phyloP scores from a whole-genome alignment of 2,797 vertebrate genomes.

The Sebastes minor region DNA sequence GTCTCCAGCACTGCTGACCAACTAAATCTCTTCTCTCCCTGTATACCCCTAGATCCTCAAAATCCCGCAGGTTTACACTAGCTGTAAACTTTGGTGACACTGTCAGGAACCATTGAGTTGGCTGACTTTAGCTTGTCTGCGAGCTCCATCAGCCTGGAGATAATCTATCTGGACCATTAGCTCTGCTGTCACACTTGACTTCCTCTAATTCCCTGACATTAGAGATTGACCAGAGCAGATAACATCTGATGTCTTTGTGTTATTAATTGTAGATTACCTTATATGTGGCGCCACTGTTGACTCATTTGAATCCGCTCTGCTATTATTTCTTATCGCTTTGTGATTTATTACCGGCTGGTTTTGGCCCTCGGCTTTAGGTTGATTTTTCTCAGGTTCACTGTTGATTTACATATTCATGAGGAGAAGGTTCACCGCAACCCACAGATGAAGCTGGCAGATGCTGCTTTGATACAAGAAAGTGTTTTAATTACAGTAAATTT shows the following conservation, averaged over 20 bases:
- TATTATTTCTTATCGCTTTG: conserved; percentile 59
- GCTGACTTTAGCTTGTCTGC: conserved; percentile 42
- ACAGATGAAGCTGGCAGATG: conserved; percentile 65
- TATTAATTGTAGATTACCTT: conserved; percentile 71
- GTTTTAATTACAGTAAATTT: conserved; percentile 66
- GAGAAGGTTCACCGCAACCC: conserved; percentile 52
- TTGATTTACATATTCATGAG: conserved; percentile 72
- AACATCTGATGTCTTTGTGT: conserved; percentile 59
- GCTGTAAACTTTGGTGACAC: conserved; percentile 43
- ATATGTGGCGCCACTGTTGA: conserved; percentile 50
- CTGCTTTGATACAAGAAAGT: conserved; percentile 62
- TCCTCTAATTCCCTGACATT: conserved; percentile 62
- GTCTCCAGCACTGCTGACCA: conserved; percentile 4
- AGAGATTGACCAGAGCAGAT: conserved; percentile 60
- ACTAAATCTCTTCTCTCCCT: conserved; percentile 28
- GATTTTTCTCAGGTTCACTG: conserved; percentile 56
- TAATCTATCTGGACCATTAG: conserved; percentile 67
- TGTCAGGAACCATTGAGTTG: conserved; percentile 42
- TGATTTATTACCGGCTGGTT: conserved; percentile 59
- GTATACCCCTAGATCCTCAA: conserved; percentile 26
- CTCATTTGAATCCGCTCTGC: conserved; percentile 53
- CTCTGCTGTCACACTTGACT: conserved; percentile 63
- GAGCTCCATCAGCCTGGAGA: conserved; percentile 52
- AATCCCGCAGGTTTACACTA: conserved; percentile 34
- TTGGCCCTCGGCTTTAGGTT: conserved; percentile 55